phyloP scores from a whole-genome alignment of 2,113 vertebrate species.

The Nycticryphes semicollaris region DNA sequence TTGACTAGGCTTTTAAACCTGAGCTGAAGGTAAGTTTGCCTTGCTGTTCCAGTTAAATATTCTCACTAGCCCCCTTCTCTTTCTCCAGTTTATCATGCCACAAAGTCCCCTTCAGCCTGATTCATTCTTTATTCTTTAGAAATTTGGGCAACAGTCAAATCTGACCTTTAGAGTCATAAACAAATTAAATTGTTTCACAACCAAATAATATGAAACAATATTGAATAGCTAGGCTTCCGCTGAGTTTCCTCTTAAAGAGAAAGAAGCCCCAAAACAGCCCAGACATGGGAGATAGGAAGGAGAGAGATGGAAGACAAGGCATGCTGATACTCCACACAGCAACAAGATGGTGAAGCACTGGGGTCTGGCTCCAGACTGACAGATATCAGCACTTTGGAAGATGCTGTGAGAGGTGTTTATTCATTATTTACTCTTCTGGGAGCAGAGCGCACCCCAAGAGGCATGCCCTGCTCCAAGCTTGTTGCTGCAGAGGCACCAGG shows the following conservation, averaged over 20 bases:
- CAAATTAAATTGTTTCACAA: conserved; percentile 57
- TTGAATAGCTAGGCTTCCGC: conserved; percentile 39
- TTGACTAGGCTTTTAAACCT: conserved; percentile 72
- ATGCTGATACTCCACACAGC: accelerated
- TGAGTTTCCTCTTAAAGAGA: conserved; percentile 40
- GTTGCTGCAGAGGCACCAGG: neutral
- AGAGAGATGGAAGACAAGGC: neutral
- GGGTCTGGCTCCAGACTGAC: neutral
- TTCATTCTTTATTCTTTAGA: conserved; percentile 52
- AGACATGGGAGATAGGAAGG: neutral
- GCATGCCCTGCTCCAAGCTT: neutral
- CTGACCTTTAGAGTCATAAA: conserved; percentile 63
- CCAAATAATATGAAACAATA: conserved; percentile 51
- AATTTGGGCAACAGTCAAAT: conserved; percentile 48
- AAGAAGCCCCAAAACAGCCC: neutral
- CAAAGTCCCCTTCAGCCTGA: conserved; percentile 7
- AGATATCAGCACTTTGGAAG: neutral
- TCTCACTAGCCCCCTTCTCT: conserved; percentile 7
- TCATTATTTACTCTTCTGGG: conserved; percentile 14
- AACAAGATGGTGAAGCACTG: accelerated
- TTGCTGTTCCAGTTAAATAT: conserved; percentile 64
- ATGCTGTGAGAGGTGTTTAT: neutral
- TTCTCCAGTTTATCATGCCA: conserved; percentile 17
- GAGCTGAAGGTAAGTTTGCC: conserved; percentile 59
- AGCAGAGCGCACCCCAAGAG: conserved; percentile 1